Conservation (phyloP, 2,888 invertebrate species). For the Schizaphis graminum region DNA sequence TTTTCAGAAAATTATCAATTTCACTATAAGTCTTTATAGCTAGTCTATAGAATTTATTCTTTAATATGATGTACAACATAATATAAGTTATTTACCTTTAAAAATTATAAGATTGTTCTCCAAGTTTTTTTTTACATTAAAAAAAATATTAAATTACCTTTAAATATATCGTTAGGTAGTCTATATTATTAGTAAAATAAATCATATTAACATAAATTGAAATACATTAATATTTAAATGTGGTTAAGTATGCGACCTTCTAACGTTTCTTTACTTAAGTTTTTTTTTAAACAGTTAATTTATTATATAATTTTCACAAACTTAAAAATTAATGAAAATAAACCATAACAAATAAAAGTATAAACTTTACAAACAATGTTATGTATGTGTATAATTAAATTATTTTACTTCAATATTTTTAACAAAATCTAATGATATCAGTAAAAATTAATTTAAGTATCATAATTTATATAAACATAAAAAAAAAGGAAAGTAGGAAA, state of each 20-base stretch:
- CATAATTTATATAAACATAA: background rate
- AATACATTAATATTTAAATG: no score
- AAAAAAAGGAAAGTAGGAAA: no score
- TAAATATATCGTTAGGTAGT: background rate
- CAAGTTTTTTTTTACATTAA: background rate
- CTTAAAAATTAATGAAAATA: no score
- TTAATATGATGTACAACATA: background rate
- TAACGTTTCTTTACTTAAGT: no score
- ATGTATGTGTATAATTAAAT: background rate
- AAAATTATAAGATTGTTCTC: background rate
- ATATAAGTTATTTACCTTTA: background rate
- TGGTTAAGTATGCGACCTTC: no score
- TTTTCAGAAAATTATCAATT: background rate
- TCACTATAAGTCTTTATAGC: background rate
- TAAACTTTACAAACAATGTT: no score
- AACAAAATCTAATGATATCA: background rate
- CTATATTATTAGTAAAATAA: no score
- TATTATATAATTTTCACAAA: no score
- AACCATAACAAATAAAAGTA: no score
- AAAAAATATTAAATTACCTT: background rate
- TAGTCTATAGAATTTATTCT: background rate
- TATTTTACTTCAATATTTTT: background rate
- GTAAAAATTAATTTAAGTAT: background rate
- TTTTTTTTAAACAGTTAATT: no score
- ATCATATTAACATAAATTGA: no score